phyloP scores from a whole-genome alignment of 1,140 invertebrate species.

The Lepidotrigona ventralis region DNA sequence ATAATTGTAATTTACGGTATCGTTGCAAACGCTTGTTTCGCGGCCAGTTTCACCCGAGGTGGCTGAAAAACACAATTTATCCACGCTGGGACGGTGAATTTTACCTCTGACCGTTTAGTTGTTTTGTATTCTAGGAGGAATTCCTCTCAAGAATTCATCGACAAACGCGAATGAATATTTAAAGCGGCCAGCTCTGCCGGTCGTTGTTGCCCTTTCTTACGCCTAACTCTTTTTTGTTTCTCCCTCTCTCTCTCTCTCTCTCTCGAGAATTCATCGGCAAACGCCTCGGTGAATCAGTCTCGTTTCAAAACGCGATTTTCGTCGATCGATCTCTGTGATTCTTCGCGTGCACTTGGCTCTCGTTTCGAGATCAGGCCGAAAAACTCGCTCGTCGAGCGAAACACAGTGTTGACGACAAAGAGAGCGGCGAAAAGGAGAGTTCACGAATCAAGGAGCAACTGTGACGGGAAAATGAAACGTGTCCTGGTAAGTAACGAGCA shows the following conservation, averaged over 20 bases:
- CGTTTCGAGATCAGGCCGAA: too few species aligned
- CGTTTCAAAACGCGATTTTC: not conserved
- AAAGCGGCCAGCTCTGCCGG: not conserved
- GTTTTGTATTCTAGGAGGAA: not conserved
- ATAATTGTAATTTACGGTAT: not conserved
- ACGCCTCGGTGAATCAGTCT: not conserved
- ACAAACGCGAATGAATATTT: constrained; percentile 18
- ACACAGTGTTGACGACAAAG: not conserved
- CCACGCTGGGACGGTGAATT: not conserved
- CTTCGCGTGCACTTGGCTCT: too few species aligned
- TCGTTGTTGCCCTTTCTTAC: not conserved
- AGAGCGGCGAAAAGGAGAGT: not conserved
- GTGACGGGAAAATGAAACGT: constrained; percentile 10
- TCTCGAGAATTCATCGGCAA: not conserved
- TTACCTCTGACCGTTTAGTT: not conserved
- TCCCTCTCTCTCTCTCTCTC: constrained; percentile 2
- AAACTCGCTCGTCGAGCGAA: not conserved
- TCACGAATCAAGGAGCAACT: constrained; percentile 13
- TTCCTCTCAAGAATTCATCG: constrained; percentile 18
- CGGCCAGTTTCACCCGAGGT: not conserved
- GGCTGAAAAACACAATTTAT: not conserved
- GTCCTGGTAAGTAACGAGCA: not conserved
- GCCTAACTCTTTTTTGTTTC: too few species aligned
- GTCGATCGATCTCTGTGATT: too few species aligned
- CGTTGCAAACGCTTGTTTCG: not conserved